These are phyloP conservation scores for Stegostoma tigrinum DNA, from an alignment of 2,113 vertebrate species.

Conservation along the genomic window DNA sequence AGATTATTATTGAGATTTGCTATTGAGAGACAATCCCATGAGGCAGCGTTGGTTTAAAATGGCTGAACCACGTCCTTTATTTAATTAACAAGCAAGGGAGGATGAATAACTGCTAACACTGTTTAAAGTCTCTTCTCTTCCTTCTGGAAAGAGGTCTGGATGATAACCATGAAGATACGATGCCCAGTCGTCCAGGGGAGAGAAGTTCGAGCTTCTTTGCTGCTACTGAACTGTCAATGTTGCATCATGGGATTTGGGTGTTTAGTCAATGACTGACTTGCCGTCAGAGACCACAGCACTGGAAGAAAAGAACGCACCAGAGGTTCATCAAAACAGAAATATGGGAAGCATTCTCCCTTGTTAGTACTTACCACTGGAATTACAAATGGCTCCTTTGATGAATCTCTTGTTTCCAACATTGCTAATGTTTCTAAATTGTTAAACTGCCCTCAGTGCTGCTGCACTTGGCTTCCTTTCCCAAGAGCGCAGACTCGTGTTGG, in stretches of 20 bases:
- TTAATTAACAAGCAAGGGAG: background rate
- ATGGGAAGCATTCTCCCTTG: background rate
- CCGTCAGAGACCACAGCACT: background rate
- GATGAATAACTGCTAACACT: background rate
- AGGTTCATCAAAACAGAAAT: background rate
- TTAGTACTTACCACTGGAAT: background rate
- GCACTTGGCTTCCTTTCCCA: background rate
- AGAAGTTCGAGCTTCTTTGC: background rate
- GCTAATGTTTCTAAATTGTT: background rate
- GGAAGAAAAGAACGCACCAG: background rate
- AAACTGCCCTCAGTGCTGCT: background rate
- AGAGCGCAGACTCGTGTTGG: background rate
- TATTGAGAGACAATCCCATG: background rate
- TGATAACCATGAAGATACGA: background rate
- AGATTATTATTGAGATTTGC: background rate
- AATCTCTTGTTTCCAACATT: background rate
- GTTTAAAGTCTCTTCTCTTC: background rate
- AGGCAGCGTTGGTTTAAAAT: background rate
- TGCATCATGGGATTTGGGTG: background rate
- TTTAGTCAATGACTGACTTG: background rate
- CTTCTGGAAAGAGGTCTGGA: background rate
- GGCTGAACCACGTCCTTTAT: background rate
- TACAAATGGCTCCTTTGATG: too few relatives aligned
- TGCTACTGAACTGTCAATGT: background rate
- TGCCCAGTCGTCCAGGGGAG: too few relatives aligned